Percentiles rank a stretch among this genome's conserved stretches.
Evolutionary conservation across 2,113 vertebrate genomes (phyloP).

Genomic region (Maylandia zebra): DNA sequence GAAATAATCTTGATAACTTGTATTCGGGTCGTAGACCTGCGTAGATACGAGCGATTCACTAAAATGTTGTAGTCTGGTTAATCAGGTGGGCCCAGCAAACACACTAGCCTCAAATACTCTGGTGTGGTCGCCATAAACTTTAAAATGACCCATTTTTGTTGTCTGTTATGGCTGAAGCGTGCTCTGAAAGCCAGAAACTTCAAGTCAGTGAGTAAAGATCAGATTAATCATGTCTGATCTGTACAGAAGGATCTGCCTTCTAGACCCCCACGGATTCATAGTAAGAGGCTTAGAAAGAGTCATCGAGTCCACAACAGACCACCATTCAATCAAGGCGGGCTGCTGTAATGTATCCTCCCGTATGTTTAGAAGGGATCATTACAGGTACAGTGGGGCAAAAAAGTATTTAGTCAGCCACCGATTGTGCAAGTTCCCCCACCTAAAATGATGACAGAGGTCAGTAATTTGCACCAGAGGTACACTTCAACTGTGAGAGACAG

Average conservation of each 20-base stretch:
- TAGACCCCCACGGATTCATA: neutral
- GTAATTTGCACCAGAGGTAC: too few species aligned
- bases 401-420: too few species aligned
- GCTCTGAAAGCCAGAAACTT: neutral
- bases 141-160: neutral
- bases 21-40: neutral
- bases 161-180: neutral
- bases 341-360: neutral
- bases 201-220: neutral
- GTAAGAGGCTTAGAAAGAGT: constrained; percentile 13
- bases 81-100: neutral
- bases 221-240: neutral
- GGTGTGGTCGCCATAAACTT: neutral
- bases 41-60: neutral
- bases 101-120: neutral
- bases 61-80: neutral
- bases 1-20: neutral
- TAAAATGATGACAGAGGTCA: too few species aligned
- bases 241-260: neutral
- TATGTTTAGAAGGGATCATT: neutral
- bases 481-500: too few species aligned
- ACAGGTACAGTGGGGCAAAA: too few species aligned
- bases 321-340: neutral
- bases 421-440: too few species aligned
- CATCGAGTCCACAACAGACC: neutral